Evolutionary conservation across 2,888 invertebrate genomes (phyloP).

Genomic region (Hirtodrosophila trivittata): DNA sequence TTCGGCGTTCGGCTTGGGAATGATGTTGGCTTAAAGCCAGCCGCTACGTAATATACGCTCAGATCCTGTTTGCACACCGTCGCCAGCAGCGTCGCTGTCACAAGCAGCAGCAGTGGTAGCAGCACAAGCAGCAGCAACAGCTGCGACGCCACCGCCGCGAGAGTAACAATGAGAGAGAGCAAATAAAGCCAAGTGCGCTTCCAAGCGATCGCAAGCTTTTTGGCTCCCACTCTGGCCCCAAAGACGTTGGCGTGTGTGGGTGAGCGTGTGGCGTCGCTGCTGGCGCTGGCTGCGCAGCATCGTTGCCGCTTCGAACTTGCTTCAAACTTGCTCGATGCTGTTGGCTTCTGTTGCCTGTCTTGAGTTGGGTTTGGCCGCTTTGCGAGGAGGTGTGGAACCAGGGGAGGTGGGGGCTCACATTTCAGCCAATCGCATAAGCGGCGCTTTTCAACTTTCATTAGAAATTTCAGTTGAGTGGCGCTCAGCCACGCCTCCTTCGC

Average conservation of each 20-base stretch:
- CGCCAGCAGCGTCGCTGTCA: conserved; percentile 31
- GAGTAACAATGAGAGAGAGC: conserved; percentile 20
- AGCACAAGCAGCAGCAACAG: conserved; percentile 1
- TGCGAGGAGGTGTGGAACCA: background rate
- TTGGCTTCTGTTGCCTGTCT: conserved; percentile 16
- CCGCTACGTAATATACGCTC: conserved; percentile 81
- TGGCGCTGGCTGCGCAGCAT: conserved; percentile 44
- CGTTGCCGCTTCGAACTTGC: conserved; percentile 50
- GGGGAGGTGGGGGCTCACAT: conserved; percentile 13
- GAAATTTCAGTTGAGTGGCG: conserved; percentile 48
- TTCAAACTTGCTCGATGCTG: conserved; percentile 60
- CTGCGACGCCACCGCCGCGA: conserved; percentile 6
- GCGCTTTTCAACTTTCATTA: conserved; percentile 73
- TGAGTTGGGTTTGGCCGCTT: conserved; percentile 11
- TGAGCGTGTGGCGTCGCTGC: conserved; percentile 28
- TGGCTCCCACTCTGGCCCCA: conserved; percentile 8
- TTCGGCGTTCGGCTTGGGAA: conserved; percentile 73
- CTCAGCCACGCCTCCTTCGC: conserved; percentile 51
- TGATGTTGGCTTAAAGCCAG: conserved; percentile 82
- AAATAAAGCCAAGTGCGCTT: conserved; percentile 28
- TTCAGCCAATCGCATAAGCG: conserved; percentile 63
- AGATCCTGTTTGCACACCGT: conserved; percentile 81
- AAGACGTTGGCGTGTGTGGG: conserved; percentile 34
- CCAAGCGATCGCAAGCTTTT: conserved; percentile 37
- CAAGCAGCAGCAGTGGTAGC: background rate